These are phyloP conservation scores for Sciurus niger DNA, from an alignment of 2,113 vertebrate genomes.

Conservation along the genomic window DNA sequence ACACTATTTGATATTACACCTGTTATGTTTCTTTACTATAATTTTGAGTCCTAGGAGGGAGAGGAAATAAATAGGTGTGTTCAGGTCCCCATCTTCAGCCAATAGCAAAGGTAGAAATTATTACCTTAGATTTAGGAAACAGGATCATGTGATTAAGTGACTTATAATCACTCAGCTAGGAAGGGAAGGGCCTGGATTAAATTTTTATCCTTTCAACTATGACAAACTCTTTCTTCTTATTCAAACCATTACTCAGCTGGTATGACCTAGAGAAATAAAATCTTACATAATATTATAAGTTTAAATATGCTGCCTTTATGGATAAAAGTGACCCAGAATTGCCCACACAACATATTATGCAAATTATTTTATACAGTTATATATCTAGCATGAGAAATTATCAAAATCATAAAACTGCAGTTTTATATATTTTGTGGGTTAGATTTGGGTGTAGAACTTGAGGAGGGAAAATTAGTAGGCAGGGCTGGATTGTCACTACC, in stretches of 20 bases:
- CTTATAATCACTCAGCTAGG: neutral
- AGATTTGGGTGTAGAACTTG: neutral
- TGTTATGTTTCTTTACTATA: neutral
- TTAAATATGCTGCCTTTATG: neutral
- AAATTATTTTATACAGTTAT: neutral
- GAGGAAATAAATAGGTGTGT: neutral
- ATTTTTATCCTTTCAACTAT: neutral
- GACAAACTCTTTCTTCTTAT: neutral
- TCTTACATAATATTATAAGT: neutral
- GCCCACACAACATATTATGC: neutral
- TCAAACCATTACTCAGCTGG: constrained; percentile 8
- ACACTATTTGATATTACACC: neutral
- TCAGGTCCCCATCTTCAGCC: neutral
- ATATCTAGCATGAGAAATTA: neutral
- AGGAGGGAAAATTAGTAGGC: neutral
- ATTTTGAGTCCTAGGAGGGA: neutral
- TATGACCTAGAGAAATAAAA: constrained; percentile 15
- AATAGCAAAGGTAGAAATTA: neutral
- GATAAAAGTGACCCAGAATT: constrained; percentile 33
- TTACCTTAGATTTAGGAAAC: neutral
- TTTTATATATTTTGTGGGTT: neutral
- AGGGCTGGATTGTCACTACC: neutral
- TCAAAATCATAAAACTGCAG: neutral
- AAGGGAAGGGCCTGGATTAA: constrained; percentile 1
- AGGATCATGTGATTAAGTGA: neutral